Conservation (phyloP, 64 coral and sea anemone genomes). For the Pocillopora verrucosa region DNA sequence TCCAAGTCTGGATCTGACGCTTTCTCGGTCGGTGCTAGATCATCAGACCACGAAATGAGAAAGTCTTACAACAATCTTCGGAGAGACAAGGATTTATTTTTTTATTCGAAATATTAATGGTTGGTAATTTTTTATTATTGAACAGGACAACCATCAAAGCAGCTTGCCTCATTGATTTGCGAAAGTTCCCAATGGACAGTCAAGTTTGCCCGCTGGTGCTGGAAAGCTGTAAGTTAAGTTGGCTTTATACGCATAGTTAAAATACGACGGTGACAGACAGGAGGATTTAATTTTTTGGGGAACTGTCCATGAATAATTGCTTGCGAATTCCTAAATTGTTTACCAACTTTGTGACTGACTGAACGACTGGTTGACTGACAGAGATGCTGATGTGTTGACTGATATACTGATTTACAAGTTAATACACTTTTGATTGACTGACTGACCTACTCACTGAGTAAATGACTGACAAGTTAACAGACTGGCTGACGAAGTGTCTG, state of each 20-base stretch:
- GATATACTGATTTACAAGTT: background rate
- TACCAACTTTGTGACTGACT: too few species aligned
- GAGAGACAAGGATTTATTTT: too few species aligned
- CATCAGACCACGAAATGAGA: too few species aligned
- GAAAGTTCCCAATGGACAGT: conserved; percentile 79
- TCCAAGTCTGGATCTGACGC: too few species aligned
- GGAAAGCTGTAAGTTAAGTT: conserved; percentile 87
- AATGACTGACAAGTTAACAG: background rate
- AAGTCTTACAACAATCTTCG: too few species aligned
- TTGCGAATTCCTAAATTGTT: too few species aligned
- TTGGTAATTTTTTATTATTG: background rate
- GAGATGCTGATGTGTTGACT: background rate
- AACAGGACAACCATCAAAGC: conserved; percentile 74
- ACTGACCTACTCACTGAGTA: background rate
- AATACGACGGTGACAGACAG: background rate
- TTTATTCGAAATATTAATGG: too few species aligned
- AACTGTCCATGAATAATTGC: too few species aligned
- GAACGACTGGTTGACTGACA: too few species aligned
- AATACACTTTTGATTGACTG: background rate
- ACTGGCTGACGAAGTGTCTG: background rate
- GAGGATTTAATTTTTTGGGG: too few species aligned
- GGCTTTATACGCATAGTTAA: background rate
- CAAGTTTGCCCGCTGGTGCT: conserved; percentile 76
- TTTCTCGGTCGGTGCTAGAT: too few species aligned
- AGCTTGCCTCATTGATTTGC: conserved; percentile 72